A percentile compares a stretch with the other conserved stretches of the same genome.
phyloP scores from a whole-genome alignment of 2,113 vertebrate species.

The Pollimyrus isidori region DNA sequence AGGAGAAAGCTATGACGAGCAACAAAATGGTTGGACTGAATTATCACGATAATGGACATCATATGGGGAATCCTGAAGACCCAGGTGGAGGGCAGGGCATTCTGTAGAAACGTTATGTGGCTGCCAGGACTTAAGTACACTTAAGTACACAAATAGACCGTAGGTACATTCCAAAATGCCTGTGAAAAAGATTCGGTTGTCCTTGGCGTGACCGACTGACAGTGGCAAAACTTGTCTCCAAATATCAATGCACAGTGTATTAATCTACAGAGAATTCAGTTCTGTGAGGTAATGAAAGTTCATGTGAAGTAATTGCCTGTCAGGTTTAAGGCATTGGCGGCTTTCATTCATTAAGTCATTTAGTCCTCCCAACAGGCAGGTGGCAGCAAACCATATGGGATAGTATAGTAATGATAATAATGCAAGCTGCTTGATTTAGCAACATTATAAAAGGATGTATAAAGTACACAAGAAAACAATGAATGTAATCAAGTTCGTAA shows the following conservation, averaged over 20 bases:
- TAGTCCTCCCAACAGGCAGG: conserved; percentile 22
- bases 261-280: not conserved
- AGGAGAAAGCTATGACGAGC: not conserved
- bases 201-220: not conserved
- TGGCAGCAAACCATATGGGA: not conserved
- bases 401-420: conserved; percentile 1
- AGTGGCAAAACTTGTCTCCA: not conserved
- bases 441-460: not conserved
- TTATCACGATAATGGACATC: not conserved
- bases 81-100: not conserved
- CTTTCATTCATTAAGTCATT: conserved; percentile 27
- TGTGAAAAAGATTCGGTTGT: not conserved
- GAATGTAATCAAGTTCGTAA: conserved; percentile 11
- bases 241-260: not conserved
- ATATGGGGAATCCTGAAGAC: not conserved
- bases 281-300: not conserved
- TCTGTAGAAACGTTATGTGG: not conserved
- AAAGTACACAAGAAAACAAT: not conserved
- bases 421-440: conserved; percentile 9
- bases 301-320: conserved; percentile 12
- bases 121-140: not conserved
- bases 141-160: not conserved
- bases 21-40: not conserved
- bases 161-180: not conserved
- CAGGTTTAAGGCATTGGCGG: conserved; percentile 25